These are phyloP conservation scores for Chelonus formosanus DNA, from an alignment of 2,888 invertebrate species.

Conservation along the genomic window DNA sequence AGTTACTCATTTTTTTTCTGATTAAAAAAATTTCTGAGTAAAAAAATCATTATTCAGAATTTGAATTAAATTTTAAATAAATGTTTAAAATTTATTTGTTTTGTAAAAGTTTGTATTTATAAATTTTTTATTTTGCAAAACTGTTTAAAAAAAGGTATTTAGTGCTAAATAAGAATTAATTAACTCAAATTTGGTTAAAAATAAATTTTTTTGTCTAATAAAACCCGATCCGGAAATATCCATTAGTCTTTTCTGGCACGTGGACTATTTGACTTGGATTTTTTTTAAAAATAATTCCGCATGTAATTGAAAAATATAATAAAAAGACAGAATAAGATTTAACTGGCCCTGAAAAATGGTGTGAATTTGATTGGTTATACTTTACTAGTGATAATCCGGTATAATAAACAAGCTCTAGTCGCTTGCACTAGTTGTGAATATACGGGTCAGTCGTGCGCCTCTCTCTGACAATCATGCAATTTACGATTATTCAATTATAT, in stretches of 20 bases:
- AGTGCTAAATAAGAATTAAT: background rate
- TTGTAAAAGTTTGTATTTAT: no score
- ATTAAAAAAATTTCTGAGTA: no score
- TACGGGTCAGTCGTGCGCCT: conserved; percentile 58
- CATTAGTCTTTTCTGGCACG: conserved; percentile 41
- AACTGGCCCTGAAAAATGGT: background rate
- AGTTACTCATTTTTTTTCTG: background rate
- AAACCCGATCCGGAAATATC: conserved; percentile 24
- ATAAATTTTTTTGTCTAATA: background rate
- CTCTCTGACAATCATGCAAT: conserved; percentile 58
- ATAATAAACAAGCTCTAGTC: conserved; percentile 46
- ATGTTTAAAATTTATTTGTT: no score
- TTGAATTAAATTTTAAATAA: no score
- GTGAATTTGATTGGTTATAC: conserved; percentile 13
- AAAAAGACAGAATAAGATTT: no score
- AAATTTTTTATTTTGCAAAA: no score
- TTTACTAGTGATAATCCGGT: conserved; percentile 23
- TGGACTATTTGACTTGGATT: conserved; percentile 42
- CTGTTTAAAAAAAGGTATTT: background rate
- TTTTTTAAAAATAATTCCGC: conserved; percentile 17
- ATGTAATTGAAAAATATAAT: background rate
- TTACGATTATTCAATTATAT: conserved; percentile 64
- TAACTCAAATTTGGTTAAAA: background rate
- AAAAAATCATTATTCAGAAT: no score
- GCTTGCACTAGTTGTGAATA: conserved; percentile 37